These are phyloP conservation scores for Tinea pellionella DNA, from an alignment of 2,888 invertebrate genomes.

Conservation along the genomic window DNA sequence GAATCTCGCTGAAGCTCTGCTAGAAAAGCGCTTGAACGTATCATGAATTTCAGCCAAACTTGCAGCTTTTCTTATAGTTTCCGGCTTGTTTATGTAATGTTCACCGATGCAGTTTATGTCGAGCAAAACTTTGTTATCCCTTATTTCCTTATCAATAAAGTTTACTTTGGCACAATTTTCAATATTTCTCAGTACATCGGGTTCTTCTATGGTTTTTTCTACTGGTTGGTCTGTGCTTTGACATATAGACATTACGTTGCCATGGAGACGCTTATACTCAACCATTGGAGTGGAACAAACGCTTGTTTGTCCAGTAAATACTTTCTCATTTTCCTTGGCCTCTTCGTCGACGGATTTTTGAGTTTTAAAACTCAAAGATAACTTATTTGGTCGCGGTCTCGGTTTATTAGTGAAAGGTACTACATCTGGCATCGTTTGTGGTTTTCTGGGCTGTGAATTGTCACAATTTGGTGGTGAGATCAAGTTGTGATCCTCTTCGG, in stretches of 20 bases:
- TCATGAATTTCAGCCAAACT: slow-evolving; percentile 76
- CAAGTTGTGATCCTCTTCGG: slow-evolving; percentile 76
- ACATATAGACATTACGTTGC: slow-evolving; percentile 79
- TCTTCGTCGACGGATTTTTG: slow-evolving; percentile 70
- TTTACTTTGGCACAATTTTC: slow-evolving; percentile 41
- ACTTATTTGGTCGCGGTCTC: slow-evolving; percentile 63
- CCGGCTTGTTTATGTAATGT: slow-evolving; percentile 61
- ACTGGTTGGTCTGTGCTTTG: slow-evolving; percentile 59
- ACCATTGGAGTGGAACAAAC: slow-evolving; percentile 84
- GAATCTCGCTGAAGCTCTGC: slow-evolving; percentile 69
- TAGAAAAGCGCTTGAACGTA: slow-evolving; percentile 66
- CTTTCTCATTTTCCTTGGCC: slow-evolving; percentile 60
- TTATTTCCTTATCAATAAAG: slow-evolving; percentile 37
- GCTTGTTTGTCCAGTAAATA: slow-evolving; percentile 77
- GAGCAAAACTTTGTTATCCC: slow-evolving; percentile 44
- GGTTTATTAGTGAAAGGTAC: slow-evolving; percentile 64
- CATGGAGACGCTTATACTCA: slow-evolving; percentile 80
- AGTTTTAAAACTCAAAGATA: slow-evolving; percentile 69
- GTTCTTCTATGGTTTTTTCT: slow-evolving; percentile 46
- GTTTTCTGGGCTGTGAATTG: slow-evolving; percentile 24
- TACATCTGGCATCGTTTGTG: slow-evolving; percentile 55
- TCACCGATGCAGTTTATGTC: slow-evolving; percentile 57
- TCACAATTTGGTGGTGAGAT: slow-evolving; percentile 48
- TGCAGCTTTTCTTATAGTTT: slow-evolving; percentile 52
- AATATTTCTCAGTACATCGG: slow-evolving; percentile 50